A percentile compares a stretch with the other conserved stretches of the same genome.
Conservation (phyloP, 2,888 invertebrate species). For the Dolomedes plantarius region DNA sequence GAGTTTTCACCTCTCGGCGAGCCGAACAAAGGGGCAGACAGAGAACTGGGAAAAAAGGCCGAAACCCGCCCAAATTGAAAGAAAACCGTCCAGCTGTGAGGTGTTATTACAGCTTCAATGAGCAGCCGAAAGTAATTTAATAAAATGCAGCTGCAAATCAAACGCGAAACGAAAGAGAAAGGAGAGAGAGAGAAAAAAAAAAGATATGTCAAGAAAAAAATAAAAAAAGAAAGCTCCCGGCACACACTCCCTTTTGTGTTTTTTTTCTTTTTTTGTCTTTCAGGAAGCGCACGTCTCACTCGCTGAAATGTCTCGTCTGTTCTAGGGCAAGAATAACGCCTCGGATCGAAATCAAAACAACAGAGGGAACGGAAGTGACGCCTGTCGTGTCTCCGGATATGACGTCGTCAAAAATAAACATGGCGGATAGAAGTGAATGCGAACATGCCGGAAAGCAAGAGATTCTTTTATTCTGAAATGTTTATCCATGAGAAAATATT, state of each 20-base stretch:
- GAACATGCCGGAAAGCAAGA: constrained; percentile 24
- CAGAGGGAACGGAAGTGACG: constrained; percentile 62
- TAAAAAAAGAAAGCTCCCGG: constrained; percentile 3
- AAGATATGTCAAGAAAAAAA: neutral
- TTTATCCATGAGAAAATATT: constrained; percentile 27
- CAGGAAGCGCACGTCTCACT: constrained; percentile 36
- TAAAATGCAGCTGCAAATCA: constrained; percentile 61
- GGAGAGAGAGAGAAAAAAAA: neutral
- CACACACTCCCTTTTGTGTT: neutral
- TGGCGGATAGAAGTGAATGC: neutral
- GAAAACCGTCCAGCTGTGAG: constrained; percentile 48
- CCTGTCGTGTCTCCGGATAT: constrained; percentile 59
- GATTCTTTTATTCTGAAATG: constrained; percentile 49
- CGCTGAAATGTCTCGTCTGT: constrained; percentile 51
- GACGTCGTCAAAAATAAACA: constrained; percentile 49
- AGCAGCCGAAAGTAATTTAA: constrained; percentile 59
- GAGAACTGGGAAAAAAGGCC: neutral
- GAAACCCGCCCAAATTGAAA: neutral
- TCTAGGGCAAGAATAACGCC: constrained; percentile 20
- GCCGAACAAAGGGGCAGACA: neutral
- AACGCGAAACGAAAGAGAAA: neutral
- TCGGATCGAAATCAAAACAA: constrained; percentile 37
- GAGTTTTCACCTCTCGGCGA: too few species aligned
- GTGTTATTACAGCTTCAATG: constrained; percentile 61
- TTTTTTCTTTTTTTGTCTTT: constrained; percentile 34